A percentile compares a stretch with the other conserved stretches of the same genome.
phyloP scores from a whole-genome alignment of 2,888 invertebrate genomes.

The Trissolcus japonicus region DNA sequence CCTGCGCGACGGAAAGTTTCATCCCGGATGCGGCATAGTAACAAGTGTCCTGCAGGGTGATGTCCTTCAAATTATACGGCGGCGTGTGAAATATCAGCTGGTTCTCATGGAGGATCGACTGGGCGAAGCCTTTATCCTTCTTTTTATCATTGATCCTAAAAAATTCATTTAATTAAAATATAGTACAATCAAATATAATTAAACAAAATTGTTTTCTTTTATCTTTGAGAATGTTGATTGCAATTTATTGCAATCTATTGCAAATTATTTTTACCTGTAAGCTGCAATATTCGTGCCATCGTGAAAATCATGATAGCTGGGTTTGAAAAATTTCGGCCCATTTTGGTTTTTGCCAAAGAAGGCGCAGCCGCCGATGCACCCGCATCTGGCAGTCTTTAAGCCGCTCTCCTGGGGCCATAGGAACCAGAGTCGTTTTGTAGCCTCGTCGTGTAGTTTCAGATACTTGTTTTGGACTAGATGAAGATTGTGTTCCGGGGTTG shows the following conservation, averaged over 20 bases:
- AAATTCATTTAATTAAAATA: too few relatives aligned
- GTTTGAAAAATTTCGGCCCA: constrained; percentile 92
- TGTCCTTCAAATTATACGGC: constrained; percentile 88
- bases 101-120: constrained; percentile 92
- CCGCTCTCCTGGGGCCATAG: constrained; percentile 87
- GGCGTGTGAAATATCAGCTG: constrained; percentile 94
- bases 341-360: constrained; percentile 97
- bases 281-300: constrained; percentile 91
- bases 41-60: constrained; percentile 83
- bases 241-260: neutral
- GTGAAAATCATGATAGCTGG: constrained; percentile 86
- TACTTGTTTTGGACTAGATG: constrained; percentile 89
- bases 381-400: constrained; percentile 86
- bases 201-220: too few relatives aligned
- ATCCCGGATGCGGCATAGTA: constrained; percentile 61
- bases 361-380: constrained; percentile 95
- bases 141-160: constrained; percentile 84
- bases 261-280: constrained; percentile 80
- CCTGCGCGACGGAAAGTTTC: constrained; percentile 65
- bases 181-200: too few relatives aligned
- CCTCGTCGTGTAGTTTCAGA: constrained; percentile 88
- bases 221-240: neutral
- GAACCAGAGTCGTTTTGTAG: constrained; percentile 93
- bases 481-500: constrained; percentile 85
- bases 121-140: constrained; percentile 94